These are phyloP conservation scores for Lepidotrigona ventralis DNA, from an alignment of 1,140 invertebrate genomes.

Conservation along the genomic window DNA sequence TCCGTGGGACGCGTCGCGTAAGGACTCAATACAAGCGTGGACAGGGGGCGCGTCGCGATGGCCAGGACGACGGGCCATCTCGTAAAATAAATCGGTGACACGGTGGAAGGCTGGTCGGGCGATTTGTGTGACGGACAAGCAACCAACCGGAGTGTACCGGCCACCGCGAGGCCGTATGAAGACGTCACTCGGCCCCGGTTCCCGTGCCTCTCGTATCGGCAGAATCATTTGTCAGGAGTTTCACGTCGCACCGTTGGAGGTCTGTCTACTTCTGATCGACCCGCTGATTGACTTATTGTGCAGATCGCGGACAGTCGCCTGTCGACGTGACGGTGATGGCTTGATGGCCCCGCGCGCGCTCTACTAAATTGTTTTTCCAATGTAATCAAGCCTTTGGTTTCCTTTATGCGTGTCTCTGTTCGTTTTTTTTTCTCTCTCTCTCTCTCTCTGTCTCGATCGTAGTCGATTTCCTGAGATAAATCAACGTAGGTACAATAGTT, in stretches of 20 bases:
- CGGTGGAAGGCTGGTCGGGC: slow-evolving; percentile 69
- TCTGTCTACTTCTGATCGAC: slow-evolving; percentile 56
- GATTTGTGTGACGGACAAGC: slow-evolving; percentile 72
- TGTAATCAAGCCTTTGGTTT: background rate
- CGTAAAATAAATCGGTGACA: slow-evolving; percentile 77
- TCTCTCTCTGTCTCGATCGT: background rate
- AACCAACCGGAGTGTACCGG: slow-evolving; percentile 10
- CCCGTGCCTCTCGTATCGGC: slow-evolving; percentile 56
- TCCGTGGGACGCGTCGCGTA: slow-evolving; percentile 49
- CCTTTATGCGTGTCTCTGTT: background rate
- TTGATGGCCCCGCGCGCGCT: slow-evolving; percentile 2
- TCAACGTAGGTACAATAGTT: too few relatives aligned
- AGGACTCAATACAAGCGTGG: slow-evolving; percentile 61
- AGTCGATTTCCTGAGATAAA: background rate
- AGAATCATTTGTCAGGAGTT: slow-evolving; percentile 72
- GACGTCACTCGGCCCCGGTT: slow-evolving; percentile 63
- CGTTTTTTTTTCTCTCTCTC: background rate
- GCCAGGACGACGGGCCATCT: slow-evolving; percentile 57
- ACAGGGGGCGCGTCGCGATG: slow-evolving; percentile 44
- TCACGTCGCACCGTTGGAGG: slow-evolving; percentile 58
- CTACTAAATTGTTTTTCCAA: slow-evolving; percentile 2
- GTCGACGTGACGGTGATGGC: slow-evolving; percentile 37
- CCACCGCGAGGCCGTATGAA: slow-evolving; percentile 58
- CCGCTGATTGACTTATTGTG: slow-evolving; percentile 62
- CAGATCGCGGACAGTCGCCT: slow-evolving; percentile 33